phyloP scores from a whole-genome alignment of 2,113 vertebrate species.

The Willisornis vidua region DNA sequence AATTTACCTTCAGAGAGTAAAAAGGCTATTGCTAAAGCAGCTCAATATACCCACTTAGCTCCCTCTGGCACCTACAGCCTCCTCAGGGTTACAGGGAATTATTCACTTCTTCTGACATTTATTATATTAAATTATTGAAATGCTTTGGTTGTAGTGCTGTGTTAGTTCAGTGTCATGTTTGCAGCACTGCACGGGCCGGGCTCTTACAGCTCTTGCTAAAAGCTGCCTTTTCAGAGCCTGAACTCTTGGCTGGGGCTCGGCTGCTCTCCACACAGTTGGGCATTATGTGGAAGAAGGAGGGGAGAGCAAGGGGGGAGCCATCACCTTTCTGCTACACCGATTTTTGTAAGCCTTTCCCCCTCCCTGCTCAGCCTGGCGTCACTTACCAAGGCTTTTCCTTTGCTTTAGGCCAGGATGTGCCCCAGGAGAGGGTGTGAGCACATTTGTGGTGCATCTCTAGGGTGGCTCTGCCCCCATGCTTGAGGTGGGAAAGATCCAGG shows the following conservation, averaged over 20 bases:
- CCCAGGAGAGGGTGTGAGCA: background rate
- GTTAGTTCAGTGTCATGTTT: constrained; percentile 63
- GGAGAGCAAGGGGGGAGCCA: background rate
- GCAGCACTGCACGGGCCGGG: background rate
- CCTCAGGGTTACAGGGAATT: constrained; percentile 55
- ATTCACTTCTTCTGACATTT: constrained; percentile 64
- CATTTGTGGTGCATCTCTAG: background rate
- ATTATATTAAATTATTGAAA: constrained; percentile 62
- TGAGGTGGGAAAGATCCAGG: background rate
- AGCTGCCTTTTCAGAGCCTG: constrained; percentile 49
- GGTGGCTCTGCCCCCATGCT: background rate
- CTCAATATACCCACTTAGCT: constrained; percentile 17
- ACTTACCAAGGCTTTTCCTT: background rate
- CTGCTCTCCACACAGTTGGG: constrained; percentile 41
- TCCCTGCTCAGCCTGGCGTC: background rate
- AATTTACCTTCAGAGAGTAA: constrained; percentile 52
- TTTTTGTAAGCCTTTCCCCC: background rate
- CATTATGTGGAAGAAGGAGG: background rate
- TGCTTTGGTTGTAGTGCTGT: constrained; percentile 48
- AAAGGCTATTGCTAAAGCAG: constrained; percentile 39
- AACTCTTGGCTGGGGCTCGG: background rate
- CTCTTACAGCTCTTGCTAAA: background rate
- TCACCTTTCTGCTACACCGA: background rate
- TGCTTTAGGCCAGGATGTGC: background rate
- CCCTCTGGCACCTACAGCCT: constrained; percentile 40